Evolutionary conservation across 92 coral and sea anemone genomes (phyloP).

Genomic region (Phenganax marumi): DNA sequence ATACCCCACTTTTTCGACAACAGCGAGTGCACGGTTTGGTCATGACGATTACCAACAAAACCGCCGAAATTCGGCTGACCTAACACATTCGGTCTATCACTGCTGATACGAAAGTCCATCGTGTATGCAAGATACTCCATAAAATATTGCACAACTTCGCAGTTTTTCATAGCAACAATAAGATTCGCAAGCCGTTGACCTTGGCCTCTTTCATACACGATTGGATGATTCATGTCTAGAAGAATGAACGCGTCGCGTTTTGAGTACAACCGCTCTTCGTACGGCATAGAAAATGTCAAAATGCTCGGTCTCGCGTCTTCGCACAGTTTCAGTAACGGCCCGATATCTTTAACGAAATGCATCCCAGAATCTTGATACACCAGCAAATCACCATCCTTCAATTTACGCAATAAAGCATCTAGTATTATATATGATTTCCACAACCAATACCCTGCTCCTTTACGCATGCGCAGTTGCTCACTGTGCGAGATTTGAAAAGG

Average conservation of each 20-base stretch:
- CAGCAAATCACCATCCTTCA: slow-evolving; percentile 19
- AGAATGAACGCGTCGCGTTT: slow-evolving; percentile 23
- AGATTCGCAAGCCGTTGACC: not conserved
- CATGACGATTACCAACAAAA: slow-evolving; percentile 19
- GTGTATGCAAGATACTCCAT: slow-evolving; percentile 28
- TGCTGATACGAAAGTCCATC: not conserved
- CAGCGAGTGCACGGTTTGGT: slow-evolving; percentile 29
- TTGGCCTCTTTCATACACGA: slow-evolving; percentile 1
- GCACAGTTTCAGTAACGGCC: slow-evolving; percentile 13
- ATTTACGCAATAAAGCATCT: not conserved
- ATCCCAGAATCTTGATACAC: slow-evolving; percentile 18
- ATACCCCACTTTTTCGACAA: slow-evolving; percentile 32
- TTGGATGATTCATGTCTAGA: slow-evolving; percentile 1
- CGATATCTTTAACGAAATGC: slow-evolving; percentile 4
- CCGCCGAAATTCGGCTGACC: slow-evolving; percentile 12
- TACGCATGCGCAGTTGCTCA: not conserved
- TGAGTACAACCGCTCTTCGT: not conserved
- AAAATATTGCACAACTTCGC: slow-evolving; percentile 11
- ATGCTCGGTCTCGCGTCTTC: not conserved
- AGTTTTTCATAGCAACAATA: slow-evolving; percentile 15
- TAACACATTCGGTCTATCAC: not conserved
- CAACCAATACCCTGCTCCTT: slow-evolving; percentile 34
- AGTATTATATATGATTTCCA: slow-evolving; percentile 27
- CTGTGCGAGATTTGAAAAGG: slow-evolving; percentile 8
- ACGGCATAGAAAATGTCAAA: not conserved